Evolutionary conservation across 2,888 invertebrate genomes (phyloP), one percentile per base, ranked within the genome.

Genomic region (Heliconius sara): DNA sequence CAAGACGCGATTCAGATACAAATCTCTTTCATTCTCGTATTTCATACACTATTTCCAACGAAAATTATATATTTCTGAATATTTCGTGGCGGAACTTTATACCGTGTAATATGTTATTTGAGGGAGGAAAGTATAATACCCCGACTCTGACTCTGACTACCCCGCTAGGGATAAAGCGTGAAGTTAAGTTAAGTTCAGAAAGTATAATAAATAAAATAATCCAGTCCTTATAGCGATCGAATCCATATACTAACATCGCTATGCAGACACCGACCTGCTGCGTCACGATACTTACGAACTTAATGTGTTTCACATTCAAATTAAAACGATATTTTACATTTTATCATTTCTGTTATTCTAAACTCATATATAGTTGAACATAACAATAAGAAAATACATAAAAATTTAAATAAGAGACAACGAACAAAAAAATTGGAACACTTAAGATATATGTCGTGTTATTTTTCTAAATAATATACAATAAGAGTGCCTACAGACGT

Each of bases 1-100:
- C 47, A 65, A 66, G 72, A 57, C 30, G 22, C 22, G 57, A 34
- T 72, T 72, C 72, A 72, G 57, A 72, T 72, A 34, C 34, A n/a
- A 72, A 57, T n/a, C 12, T 57, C 30, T 34, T 72, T 72, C 30
- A 72, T 34, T 52, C 22, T 43, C 34, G 34, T 5, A 57, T 66
- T 34, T 78, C 22, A 25, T 72, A 25, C 2, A 47, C 9, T 22
- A 27, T 30, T 19, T 47, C 6, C 39, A 52, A 30, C 16, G 60
- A 66, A 30, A 66, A 66, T 66, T 30, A 9, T 30, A 27, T 66
- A 9, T 66, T 66, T 30, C 34, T 39, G 34, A 39, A 9, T 9
- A 39, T 39, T 39, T 34, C 0, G 34, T 34, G 34, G 5, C 6
- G 34, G 34, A 34, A 34, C 34, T 34, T 34, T 34, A 34, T 9